Percentiles rank a stretch among this genome's conserved stretches.
Evolutionary conservation across 2,888 invertebrate genomes (phyloP).

Genomic region (Kuschelorhynchus macadamiae): DNA sequence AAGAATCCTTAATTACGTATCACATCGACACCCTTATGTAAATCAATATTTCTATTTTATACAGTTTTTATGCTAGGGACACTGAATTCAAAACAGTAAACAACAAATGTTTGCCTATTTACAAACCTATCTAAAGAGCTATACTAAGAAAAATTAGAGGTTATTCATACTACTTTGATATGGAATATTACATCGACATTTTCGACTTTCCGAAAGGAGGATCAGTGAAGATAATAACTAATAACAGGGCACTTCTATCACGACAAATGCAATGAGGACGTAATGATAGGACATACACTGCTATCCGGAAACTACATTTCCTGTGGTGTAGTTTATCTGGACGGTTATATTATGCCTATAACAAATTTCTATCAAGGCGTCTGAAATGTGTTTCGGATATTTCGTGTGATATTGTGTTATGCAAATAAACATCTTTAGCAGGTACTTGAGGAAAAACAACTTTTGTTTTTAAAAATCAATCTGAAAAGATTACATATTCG

Average conservation of each 20-base stretch:
- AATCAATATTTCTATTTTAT: too few relatives aligned
- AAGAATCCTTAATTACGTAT: too few relatives aligned
- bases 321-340: conserved; percentile 42
- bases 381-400: conserved; percentile 43
- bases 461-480: too few relatives aligned
- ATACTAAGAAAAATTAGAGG: too few relatives aligned
- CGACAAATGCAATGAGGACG: conserved; percentile 41
- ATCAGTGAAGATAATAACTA: conserved; percentile 40
- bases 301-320: conserved; percentile 46
- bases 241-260: conserved; percentile 35
- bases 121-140: too few relatives aligned
- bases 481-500: too few relatives aligned
- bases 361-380: conserved; percentile 33
- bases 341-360: conserved; percentile 38
- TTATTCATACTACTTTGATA: too few relatives aligned
- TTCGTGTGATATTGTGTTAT: conserved; percentile 14
- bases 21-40: too few relatives aligned
- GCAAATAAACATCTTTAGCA: neutral
- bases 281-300: conserved; percentile 42
- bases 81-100: too few relatives aligned
- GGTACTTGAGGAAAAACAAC: too few relatives aligned
- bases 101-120: too few relatives aligned
- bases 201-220: conserved; percentile 34
- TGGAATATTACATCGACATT: conserved; percentile 1
- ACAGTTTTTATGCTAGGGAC: too few relatives aligned